These are phyloP conservation scores for Pocillopora grandis DNA, from an alignment of 92 coral and sea anemone species.

Conservation along the genomic window DNA sequence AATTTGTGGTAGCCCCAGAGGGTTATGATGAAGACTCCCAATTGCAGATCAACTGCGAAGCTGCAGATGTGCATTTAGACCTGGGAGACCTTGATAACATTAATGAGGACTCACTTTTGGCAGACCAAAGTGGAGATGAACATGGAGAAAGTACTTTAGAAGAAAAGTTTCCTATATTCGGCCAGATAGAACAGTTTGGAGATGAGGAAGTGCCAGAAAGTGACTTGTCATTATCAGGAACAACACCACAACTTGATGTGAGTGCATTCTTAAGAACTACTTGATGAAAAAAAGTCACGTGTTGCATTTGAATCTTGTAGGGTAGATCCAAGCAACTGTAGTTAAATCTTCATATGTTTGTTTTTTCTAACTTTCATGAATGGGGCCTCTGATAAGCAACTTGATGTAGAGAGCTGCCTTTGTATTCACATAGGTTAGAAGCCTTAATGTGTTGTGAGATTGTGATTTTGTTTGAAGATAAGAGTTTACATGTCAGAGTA, in stretches of 20 bases:
- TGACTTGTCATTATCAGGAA: neutral
- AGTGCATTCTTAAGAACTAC: neutral
- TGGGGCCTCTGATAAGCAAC: too few relatives aligned
- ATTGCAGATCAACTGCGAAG: conserved; percentile 15
- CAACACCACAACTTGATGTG: conserved; percentile 21
- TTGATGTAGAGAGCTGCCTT: too few relatives aligned
- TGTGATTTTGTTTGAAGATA: too few relatives aligned
- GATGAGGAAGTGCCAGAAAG: neutral
- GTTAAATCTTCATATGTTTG: too few relatives aligned
- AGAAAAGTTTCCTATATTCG: conserved; percentile 7
- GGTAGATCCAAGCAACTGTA: too few relatives aligned
- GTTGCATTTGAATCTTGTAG: neutral
- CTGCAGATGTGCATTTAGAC: conserved; percentile 30
- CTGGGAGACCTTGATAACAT: conserved; percentile 48
- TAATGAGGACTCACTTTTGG: conserved; percentile 39
- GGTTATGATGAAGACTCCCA: conserved; percentile 32
- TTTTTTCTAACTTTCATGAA: too few relatives aligned
- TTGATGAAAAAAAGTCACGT: neutral
- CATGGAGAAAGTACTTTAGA: conserved; percentile 23
- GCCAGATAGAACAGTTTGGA: conserved; percentile 1
- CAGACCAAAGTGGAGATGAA: conserved; percentile 38
- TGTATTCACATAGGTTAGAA: too few relatives aligned
- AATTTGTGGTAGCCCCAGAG: conserved; percentile 64
- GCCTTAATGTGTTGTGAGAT: too few relatives aligned
- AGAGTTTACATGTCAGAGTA: too few relatives aligned